Evolutionary conservation across 2,797 vertebrate genomes (phyloP).

Genomic region (Simalia tracyae): DNA sequence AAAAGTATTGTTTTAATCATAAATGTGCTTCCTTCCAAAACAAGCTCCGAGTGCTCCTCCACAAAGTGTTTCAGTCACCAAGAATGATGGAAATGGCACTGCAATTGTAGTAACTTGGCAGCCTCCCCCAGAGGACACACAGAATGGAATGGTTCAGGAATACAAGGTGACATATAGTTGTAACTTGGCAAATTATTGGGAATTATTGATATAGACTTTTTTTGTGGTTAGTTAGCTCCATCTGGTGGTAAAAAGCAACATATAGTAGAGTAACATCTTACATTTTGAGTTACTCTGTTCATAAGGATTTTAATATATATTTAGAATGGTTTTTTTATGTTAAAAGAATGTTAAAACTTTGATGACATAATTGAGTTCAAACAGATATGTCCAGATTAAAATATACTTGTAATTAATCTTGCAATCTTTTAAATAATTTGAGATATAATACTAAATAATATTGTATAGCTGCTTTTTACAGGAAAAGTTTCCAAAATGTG

Average conservation of each 20-base stretch:
- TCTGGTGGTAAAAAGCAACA: slow-evolving; percentile 77
- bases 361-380: neutral
- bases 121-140: slow-evolving; percentile 92
- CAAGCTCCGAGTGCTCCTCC: slow-evolving; percentile 93
- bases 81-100: slow-evolving; percentile 92
- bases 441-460: neutral
- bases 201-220: slow-evolving; percentile 10
- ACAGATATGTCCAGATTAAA: slow-evolving; percentile 47
- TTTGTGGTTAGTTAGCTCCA: slow-evolving; percentile 83
- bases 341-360: slow-evolving; percentile 34
- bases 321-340: neutral
- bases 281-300: neutral
- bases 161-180: slow-evolving; percentile 85
- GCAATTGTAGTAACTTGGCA: slow-evolving; percentile 93
- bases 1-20: neutral
- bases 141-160: slow-evolving; percentile 94
- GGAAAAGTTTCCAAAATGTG: slow-evolving; percentile 9
- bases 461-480: neutral
- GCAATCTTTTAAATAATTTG: neutral
- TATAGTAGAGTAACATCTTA: neutral
- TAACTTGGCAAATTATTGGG: fast-evolving
- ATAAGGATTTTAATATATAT: slow-evolving; percentile 24
- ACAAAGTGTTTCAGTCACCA: slow-evolving; percentile 89
- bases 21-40: slow-evolving; percentile 28
- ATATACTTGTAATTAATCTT: neutral